Evolutionary conservation across 2,888 invertebrate species (phyloP), one percentile per base, ranked within the genome.

Genomic region (Capitulum mitella): DNA sequence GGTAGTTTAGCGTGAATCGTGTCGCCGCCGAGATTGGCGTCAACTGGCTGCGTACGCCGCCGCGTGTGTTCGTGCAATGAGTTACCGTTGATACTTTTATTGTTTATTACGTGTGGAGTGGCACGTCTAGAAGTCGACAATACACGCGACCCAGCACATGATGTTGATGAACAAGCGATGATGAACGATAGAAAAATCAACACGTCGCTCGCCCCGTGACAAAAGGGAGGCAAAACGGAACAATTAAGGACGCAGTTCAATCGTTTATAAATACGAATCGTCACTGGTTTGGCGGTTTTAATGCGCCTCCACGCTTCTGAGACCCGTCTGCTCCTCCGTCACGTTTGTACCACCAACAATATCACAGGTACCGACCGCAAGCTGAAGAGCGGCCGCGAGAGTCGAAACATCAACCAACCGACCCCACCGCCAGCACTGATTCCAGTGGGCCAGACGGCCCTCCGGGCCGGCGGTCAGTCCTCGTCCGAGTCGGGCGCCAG

Each of bases 401-500:
- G n/a, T n/a, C n/a, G n/a, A n/a, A n/a, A n/a, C 29, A 29, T 29
- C 58, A 58, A 1, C 10, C 10, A n/a, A 8, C 29, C 43, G 6
- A 43, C 43, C 43, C 43, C 43, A 43, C 43, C 43, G 43, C 26
- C n/a, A 12, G 10, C 43, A 51, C 51, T 19, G 6, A 51, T 51
- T n/a, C n/a, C 51, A 51, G 51, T 10, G 51, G 6, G 26, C 51
- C 51, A 6, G 51, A 26, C 22, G 26, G 26, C 51, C 34, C 64
- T 16, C 19, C 16, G 19, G 29, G 29, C 29, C 6, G 34, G 37
- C 10, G 34, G 22, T 70, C 70, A 70, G 1, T 70, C 70, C 26
- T 70, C 70, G 46, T 76, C 76, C 3, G 76, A 76, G 46, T 76
- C 76, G 0, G 76, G 76, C 29, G 76, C 76, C 29, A 76, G 76